A percentile compares a stretch with the other conserved stretches of the same genome.
phyloP scores from a whole-genome alignment of 2,113 vertebrate species.

The Cryptomyrus ogoouensis region DNA sequence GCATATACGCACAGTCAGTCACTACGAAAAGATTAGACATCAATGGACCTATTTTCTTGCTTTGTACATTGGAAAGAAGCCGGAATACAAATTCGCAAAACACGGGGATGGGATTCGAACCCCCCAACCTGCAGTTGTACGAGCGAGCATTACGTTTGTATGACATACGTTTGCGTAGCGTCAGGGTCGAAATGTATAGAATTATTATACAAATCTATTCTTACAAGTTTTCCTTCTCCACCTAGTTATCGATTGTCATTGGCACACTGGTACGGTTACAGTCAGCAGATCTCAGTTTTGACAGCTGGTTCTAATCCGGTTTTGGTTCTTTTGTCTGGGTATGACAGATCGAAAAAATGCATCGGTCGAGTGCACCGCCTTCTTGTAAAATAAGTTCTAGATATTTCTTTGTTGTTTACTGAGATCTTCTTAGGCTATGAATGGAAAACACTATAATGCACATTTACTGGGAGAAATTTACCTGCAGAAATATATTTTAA shows the following conservation, averaged over 20 bases:
- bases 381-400: not conserved
- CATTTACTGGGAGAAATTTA: not conserved
- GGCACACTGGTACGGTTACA: not conserved
- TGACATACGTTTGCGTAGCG: not conserved
- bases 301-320: not conserved
- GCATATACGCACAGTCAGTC: not conserved
- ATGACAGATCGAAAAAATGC: not conserved
- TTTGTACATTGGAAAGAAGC: not conserved
- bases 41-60: not conserved
- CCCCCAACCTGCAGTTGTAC: not conserved
- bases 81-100: not conserved
- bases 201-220: not conserved
- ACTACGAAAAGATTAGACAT: not conserved
- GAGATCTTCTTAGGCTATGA: not conserved
- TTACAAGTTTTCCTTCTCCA: not conserved
- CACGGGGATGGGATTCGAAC: not conserved
- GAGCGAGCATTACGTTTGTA: no score
- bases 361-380: not conserved
- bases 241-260: not conserved
- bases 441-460: not conserved
- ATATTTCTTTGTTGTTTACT: not conserved
- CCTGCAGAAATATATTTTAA: not conserved
- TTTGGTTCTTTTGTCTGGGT: not conserved
- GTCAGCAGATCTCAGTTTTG: not conserved
- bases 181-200: not conserved